These are phyloP conservation scores for Coelopa frigida DNA, from an alignment of 1,140 invertebrate genomes.

Conservation along the genomic window DNA sequence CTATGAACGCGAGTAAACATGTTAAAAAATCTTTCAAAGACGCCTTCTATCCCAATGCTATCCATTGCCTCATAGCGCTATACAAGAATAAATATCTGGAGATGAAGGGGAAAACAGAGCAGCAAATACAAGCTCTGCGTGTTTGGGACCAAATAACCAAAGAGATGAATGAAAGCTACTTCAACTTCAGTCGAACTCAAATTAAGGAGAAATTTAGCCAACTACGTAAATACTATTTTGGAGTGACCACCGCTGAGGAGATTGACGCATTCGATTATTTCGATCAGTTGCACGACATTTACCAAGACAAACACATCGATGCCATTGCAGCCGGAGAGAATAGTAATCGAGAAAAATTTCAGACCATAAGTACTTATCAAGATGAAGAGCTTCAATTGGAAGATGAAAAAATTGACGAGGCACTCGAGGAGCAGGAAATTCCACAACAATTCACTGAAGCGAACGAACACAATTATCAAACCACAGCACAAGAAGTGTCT, in stretches of 20 bases:
- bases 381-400: neutral
- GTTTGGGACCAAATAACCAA: slow-evolving; percentile 11
- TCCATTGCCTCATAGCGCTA: slow-evolving; percentile 10
- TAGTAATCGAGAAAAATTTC: too few species aligned
- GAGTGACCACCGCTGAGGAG: neutral
- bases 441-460: neutral
- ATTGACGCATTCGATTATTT: slow-evolving; percentile 12
- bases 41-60: slow-evolving; percentile 14
- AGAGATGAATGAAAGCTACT: slow-evolving; percentile 12
- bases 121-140: neutral
- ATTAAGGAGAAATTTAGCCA: slow-evolving; percentile 5
- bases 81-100: slow-evolving; percentile 11
- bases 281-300: slow-evolving; percentile 8
- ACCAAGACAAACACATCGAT: neutral
- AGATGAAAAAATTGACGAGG: neutral
- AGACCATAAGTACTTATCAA: too few species aligned
- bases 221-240: slow-evolving; percentile 8
- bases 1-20: neutral
- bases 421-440: neutral
- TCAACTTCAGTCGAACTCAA: slow-evolving; percentile 8
- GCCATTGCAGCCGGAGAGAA: neutral
- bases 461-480: neutral
- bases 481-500: neutral
- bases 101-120: neutral
- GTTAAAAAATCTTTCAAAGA: neutral